Percentiles rank a stretch among this genome's conserved stretches.
Conservation (phyloP, 2,797 vertebrate genomes). For the Hippoglossus hippoglossus region DNA sequence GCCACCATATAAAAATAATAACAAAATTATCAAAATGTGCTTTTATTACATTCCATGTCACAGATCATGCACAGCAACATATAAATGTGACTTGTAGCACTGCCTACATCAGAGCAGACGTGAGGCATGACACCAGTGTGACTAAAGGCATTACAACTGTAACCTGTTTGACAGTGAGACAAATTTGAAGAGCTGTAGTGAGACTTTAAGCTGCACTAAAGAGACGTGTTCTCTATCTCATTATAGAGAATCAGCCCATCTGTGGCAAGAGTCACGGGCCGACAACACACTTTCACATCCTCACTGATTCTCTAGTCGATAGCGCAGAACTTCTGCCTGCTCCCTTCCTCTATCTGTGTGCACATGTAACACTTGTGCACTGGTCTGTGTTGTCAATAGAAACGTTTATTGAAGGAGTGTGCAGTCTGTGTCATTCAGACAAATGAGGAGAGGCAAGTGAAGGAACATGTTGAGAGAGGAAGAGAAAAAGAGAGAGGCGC, state of each 20-base stretch:
- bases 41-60: neutral
- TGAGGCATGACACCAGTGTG: conserved; percentile 1
- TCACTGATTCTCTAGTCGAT: conserved; percentile 50
- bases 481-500: conserved; percentile 2
- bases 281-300: conserved; percentile 77
- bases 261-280: conserved; percentile 76
- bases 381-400: conserved; percentile 2
- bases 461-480: neutral
- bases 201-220: conserved; percentile 63
- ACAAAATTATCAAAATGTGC: neutral
- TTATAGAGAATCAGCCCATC: conserved; percentile 78
- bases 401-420: conserved; percentile 9
- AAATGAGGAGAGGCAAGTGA: neutral
- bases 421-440: neutral
- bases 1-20: conserved; percentile 21
- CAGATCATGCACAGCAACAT: neutral
- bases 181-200: conserved; percentile 57
- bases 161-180: conserved; percentile 39
- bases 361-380: conserved; percentile 17
- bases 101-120: neutral
- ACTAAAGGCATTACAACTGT: conserved; percentile 15
- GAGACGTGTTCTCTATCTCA: conserved; percentile 73
- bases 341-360: conserved; percentile 57
- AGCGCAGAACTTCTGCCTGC: conserved; percentile 48
- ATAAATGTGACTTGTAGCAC: neutral